Evolutionary conservation across 2,797 vertebrate genomes (phyloP).

Genomic region (Chrosomus eos): DNA sequence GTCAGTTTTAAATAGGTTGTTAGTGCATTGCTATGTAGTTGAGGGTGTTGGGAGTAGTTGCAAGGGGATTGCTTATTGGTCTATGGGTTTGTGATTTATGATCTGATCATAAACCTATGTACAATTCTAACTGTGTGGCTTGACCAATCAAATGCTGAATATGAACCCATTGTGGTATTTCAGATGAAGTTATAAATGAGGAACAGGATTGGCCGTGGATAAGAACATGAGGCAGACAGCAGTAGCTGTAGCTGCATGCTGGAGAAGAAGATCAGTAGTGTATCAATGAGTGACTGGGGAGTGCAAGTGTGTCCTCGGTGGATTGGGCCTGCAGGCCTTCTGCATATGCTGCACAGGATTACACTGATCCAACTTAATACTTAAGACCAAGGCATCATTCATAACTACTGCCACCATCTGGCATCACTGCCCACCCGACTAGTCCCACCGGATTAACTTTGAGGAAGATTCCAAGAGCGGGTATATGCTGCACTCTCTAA

Average conservation of each 20-base stretch:
- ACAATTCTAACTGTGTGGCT: not conserved
- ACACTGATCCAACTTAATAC: conserved; percentile 85
- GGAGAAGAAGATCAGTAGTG: not conserved
- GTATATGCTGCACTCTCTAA: conserved; percentile 21
- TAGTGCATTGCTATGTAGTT: not conserved
- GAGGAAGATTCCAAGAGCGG: conserved; percentile 70
- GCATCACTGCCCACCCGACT: conserved; percentile 53
- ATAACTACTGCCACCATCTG: conserved; percentile 84
- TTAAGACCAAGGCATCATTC: conserved; percentile 80
- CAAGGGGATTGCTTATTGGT: too few relatives aligned
- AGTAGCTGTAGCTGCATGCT: conserved; percentile 1
- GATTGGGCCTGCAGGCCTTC: conserved; percentile 66
- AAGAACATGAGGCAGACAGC: not conserved
- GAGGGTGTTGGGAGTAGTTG: not conserved
- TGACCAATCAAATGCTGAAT: not conserved
- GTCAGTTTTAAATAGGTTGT: not conserved
- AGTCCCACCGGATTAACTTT: conserved; percentile 77
- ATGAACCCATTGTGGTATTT: not conserved
- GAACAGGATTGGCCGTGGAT: not conserved
- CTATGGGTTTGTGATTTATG: not conserved
- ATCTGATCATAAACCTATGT: not conserved
- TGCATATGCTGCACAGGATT: conserved; percentile 82
- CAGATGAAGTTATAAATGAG: not conserved
- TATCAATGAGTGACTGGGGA: conserved; percentile 1
- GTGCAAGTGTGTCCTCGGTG: conserved; percentile 58